A percentile compares a stretch with the other conserved stretches of the same genome.
phyloP scores from a whole-genome alignment of 2,113 vertebrate genomes.

The Lophius piscatorius region DNA sequence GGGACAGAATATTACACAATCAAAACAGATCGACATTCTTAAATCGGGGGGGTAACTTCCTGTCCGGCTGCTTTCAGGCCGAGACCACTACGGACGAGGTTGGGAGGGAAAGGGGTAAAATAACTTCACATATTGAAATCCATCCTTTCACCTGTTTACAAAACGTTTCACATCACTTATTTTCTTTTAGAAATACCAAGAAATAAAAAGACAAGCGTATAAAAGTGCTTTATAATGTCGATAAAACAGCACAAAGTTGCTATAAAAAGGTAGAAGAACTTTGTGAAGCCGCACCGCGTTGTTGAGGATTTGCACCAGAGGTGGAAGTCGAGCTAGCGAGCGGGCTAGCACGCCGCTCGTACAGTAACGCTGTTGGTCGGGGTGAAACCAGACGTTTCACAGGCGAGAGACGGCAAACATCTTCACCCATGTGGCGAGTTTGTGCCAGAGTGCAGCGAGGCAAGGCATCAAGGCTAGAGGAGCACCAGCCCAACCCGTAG shows the following conservation, averaged over 20 bases:
- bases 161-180: constrained; percentile 83
- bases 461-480: constrained; percentile 79
- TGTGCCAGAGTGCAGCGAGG: constrained; percentile 68
- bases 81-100: constrained; percentile 41
- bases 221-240: constrained; percentile 84
- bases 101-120: constrained; percentile 43
- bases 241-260: constrained; percentile 83
- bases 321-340: constrained; percentile 22
- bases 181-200: constrained; percentile 50
- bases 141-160: constrained; percentile 84
- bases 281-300: constrained; percentile 84
- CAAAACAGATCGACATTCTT: constrained; percentile 62
- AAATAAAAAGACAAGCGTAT: constrained; percentile 76
- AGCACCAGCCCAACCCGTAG: constrained; percentile 87
- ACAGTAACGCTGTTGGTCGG: constrained; percentile 85
- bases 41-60: constrained; percentile 47
- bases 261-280: constrained; percentile 86
- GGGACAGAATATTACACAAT: constrained; percentile 62
- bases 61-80: too few relatives aligned
- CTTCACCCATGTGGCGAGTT: constrained; percentile 80
- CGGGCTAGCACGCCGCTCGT: constrained; percentile 33
- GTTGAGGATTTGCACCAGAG: constrained; percentile 77
- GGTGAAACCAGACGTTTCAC: constrained; percentile 80
- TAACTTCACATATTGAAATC: constrained; percentile 74
- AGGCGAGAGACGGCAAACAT: constrained; percentile 84